These are phyloP conservation scores for Drosophila willistoni DNA, from an alignment of 1,140 invertebrate genomes.

Conservation along the genomic window DNA sequence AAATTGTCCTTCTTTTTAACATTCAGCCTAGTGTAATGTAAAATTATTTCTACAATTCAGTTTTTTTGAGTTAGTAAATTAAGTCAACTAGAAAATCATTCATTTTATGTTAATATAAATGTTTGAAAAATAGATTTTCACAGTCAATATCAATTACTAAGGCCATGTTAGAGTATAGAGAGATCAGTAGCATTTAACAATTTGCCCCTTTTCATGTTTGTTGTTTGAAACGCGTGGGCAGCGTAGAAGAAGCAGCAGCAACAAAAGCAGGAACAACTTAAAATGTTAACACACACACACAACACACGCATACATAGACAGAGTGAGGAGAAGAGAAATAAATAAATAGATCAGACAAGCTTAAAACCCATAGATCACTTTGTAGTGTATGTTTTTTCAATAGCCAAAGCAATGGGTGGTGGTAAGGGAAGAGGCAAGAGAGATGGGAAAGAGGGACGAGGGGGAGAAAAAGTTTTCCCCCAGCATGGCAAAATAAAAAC, in stretches of 20 bases:
- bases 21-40: too few species aligned
- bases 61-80: too few species aligned
- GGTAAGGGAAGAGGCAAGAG: not conserved
- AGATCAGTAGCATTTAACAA: slow-evolving; percentile 20
- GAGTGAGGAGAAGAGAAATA: slow-evolving; percentile 17
- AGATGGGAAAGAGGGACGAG: not conserved
- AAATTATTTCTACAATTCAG: too few species aligned
- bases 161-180: not conserved
- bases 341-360: slow-evolving; percentile 13
- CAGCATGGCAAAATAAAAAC: slow-evolving; percentile 14
- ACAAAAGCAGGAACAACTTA: slow-evolving; percentile 59
- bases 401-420: not conserved
- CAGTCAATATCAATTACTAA: too few species aligned
- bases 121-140: too few species aligned
- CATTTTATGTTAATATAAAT: too few species aligned
- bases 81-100: too few species aligned
- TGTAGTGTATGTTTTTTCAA: slow-evolving; percentile 13
- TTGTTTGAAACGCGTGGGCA: slow-evolving; percentile 58
- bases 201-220: slow-evolving; percentile 36
- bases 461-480: not conserved
- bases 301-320: not conserved
- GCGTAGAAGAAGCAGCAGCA: slow-evolving; percentile 47
- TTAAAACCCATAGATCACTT: slow-evolving; percentile 33
- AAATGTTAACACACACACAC: slow-evolving; percentile 65
- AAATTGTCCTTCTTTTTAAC: too few species aligned